A percentile compares a stretch with the other conserved stretches of the same genome.
These are phyloP conservation scores for Ditylenchus dipsaci DNA, from an alignment of 1,140 invertebrate species.

Conservation along the genomic window DNA sequence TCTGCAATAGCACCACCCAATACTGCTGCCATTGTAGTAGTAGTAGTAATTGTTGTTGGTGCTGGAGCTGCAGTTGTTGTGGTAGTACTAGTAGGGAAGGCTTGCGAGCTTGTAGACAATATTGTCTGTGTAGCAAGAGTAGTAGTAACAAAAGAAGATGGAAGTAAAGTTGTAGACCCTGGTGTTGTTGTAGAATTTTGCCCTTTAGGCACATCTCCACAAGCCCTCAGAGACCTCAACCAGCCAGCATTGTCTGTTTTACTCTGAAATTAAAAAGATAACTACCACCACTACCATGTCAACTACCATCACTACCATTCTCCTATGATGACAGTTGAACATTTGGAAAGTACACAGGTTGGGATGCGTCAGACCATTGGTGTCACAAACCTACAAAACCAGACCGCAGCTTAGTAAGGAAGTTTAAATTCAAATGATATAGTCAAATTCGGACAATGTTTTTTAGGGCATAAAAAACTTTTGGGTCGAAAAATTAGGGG, in stretches of 20 bases:
- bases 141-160: too few relatives aligned
- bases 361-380: slow-evolving; percentile 40
- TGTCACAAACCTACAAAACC: too few relatives aligned
- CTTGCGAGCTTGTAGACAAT: too few relatives aligned
- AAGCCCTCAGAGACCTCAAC: not conserved
- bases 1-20: not conserved
- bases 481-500: too few relatives aligned
- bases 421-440: too few relatives aligned
- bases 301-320: not conserved
- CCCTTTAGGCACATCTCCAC: not conserved
- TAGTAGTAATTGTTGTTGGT: not conserved
- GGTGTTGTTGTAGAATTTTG: not conserved
- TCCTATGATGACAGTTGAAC: slow-evolving; percentile 43
- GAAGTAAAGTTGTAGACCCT: too few relatives aligned
- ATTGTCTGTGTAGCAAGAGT: too few relatives aligned
- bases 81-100: too few relatives aligned
- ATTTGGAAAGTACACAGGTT: slow-evolving; percentile 47
- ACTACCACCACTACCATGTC: not conserved
- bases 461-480: too few relatives aligned
- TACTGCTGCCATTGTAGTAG: not conserved
- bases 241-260: not conserved
- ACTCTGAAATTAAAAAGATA: not conserved
- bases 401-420: too few relatives aligned
- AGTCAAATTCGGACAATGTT: too few relatives aligned
- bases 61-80: not conserved